Evolutionary conservation across 2,888 invertebrate genomes (phyloP).

Genomic region (Aspidiotus destructor): DNA sequence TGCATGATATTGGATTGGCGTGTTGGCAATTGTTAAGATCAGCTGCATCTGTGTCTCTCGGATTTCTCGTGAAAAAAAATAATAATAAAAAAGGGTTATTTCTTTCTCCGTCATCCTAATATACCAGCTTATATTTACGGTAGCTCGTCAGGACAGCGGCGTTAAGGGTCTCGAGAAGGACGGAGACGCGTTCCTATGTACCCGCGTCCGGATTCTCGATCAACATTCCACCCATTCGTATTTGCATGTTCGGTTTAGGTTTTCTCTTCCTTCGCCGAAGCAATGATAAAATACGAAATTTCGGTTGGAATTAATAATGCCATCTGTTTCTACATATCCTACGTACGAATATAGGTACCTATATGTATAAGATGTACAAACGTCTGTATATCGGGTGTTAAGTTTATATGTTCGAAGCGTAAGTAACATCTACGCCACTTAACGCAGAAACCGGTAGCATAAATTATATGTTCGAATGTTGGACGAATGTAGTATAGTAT

Average conservation of each 20-base stretch:
- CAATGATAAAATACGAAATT: constrained; percentile 30
- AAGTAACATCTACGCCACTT: neutral
- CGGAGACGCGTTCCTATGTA: constrained; percentile 2
- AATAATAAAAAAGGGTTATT: constrained; percentile 20
- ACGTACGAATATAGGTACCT: neutral
- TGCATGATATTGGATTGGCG: constrained; percentile 32
- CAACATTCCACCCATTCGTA: constrained; percentile 30
- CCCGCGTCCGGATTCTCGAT: constrained; percentile 21
- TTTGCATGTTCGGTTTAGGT: constrained; percentile 29
- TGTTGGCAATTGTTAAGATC: constrained; percentile 33
- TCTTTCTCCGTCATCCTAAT: neutral
- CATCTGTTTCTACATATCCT: constrained; percentile 22
- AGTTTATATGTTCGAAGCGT: too few relatives aligned
- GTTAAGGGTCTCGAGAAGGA: constrained; percentile 19
- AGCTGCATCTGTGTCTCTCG: constrained; percentile 31
- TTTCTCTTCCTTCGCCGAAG: constrained; percentile 18
- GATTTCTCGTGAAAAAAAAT: neutral
- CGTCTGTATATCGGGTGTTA: neutral
- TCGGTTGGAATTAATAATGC: constrained; percentile 29
- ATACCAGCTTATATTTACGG: neutral
- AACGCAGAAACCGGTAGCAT: neutral
- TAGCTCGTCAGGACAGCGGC: neutral
- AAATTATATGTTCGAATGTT: constrained; percentile 4
- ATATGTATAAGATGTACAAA: neutral
- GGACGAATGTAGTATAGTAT: neutral